Evolutionary conservation across 2,888 invertebrate species (phyloP), one percentile per base, ranked within the genome.

Genomic region (Drosophila barbarae): DNA sequence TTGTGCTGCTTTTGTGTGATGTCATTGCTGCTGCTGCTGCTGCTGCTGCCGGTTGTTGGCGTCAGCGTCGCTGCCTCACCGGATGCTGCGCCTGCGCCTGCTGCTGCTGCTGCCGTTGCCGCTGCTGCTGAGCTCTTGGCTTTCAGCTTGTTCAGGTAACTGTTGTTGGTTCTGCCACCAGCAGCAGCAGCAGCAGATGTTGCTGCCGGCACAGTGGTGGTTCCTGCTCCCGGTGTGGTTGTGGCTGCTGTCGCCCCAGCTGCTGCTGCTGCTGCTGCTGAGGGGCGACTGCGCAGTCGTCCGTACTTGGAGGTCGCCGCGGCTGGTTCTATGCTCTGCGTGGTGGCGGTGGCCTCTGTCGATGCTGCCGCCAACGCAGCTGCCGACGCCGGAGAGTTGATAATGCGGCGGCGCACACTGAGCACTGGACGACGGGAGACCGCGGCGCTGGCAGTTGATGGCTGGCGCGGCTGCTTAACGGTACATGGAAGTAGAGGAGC

Each of bases 321-420:
- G 42, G 77, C 80, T 70, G 61, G 74, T 77, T 73, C 80, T 58
- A 73, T 76, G 49, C 82, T 72, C 47, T 68, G 66, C 44, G 77
- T 70, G 56, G 77, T 67, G 58, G 73, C 34, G 52, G 76, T 67
- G 23, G 71, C 59, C 34, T 69, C 60, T 46, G 68, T 63, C 42
- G 69, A 53, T 39, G 63, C 38, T 65, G 54, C 30, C 38, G 65
- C 28, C 52, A 38, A 58, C 28, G 86, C 47, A 21, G 68, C 51
- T 32, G 77, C 49, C 50, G 73, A 54, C 30, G 77, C 46, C 53
- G 82, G 74, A 38, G 78, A 63, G 69, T 85, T 87, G 55, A 87
- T 82, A 74, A 86, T 76, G 71, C 88, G 87, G 53, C 87, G 80
- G 67, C 88, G 88, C 73, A 88, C 88, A 61, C 87, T 88, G 71